Evolutionary conservation across 92 coral and sea anemone genomes (phyloP).

Genomic region (Hydrozoanthus gracilis): DNA sequence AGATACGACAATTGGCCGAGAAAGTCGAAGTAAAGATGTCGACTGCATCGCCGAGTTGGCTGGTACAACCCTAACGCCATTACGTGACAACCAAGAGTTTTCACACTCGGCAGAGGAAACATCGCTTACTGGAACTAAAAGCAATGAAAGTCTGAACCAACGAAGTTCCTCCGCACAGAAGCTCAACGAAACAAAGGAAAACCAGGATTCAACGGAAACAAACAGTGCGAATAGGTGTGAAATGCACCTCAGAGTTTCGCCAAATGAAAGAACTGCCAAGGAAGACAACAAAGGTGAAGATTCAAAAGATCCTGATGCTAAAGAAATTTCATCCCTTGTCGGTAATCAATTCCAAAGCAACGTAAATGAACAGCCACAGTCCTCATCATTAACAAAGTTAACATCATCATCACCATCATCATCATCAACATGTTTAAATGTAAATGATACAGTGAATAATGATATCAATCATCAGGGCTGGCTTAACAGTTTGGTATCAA

Average conservation of each 20-base stretch:
- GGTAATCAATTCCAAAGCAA: not conserved
- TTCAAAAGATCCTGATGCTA: not conserved
- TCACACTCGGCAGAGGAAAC: not conserved
- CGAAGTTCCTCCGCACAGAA: not conserved
- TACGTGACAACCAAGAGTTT: not conserved
- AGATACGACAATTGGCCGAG: not conserved
- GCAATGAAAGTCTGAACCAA: not conserved
- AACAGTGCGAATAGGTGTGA: not conserved
- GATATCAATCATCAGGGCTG: too few relatives aligned
- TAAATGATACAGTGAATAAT: too few relatives aligned
- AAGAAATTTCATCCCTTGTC: too few relatives aligned
- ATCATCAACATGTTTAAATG: too few relatives aligned
- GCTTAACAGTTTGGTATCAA: too few relatives aligned
- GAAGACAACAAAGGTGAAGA: not conserved
- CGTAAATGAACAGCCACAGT: not conserved
- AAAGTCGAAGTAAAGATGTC: not conserved
- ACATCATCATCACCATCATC: too few relatives aligned
- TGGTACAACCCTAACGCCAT: not conserved
- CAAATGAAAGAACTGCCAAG: not conserved
- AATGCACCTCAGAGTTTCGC: too few relatives aligned
- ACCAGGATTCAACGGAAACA: not conserved
- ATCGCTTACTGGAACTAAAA: not conserved
- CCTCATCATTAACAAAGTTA: not conserved
- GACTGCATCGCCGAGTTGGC: not conserved
- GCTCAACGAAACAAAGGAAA: not conserved